These are phyloP conservation scores for Tortricodes alternella DNA, from an alignment of 2,888 invertebrate species.

Conservation along the genomic window DNA sequence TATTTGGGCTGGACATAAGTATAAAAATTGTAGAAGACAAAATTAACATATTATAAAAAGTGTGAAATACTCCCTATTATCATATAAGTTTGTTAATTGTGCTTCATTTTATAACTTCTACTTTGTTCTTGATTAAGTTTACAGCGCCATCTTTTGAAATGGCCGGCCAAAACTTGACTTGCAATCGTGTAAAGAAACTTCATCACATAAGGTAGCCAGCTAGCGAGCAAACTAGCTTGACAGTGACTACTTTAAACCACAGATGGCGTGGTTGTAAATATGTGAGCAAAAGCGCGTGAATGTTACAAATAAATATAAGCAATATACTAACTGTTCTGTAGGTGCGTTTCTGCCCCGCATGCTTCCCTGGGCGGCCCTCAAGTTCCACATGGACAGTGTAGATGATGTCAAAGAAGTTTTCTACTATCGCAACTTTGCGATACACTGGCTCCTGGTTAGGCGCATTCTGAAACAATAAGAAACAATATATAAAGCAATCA, in stretches of 20 bases:
- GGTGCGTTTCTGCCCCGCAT: conserved; percentile 98
- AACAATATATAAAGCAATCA: conserved; percentile 26
- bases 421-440: conserved; percentile 97
- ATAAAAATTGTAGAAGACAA: too few species aligned
- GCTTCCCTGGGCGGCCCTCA: conserved; percentile 95
- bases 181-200: background rate
- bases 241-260: background rate
- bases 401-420: conserved; percentile 98
- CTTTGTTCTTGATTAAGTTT: background rate
- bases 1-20: too few species aligned
- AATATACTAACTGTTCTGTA: conserved; percentile 93
- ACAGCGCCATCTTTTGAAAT: conserved; percentile 20
- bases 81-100: background rate
- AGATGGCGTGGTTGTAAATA: conserved; percentile 23
- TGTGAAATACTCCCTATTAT: too few species aligned
- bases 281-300: background rate
- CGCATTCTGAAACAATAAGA: conserved; percentile 85
- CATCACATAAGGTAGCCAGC: background rate
- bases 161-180: background rate
- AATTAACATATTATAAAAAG: too few species aligned
- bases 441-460: conserved; percentile 88
- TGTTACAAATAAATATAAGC: background rate
- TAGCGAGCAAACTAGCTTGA: background rate
- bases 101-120: background rate
- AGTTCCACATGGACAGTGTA: conserved; percentile 97